These are phyloP conservation scores for Vulpes lagopus DNA, from an alignment of 2,113 vertebrate species.

Conservation along the genomic window DNA sequence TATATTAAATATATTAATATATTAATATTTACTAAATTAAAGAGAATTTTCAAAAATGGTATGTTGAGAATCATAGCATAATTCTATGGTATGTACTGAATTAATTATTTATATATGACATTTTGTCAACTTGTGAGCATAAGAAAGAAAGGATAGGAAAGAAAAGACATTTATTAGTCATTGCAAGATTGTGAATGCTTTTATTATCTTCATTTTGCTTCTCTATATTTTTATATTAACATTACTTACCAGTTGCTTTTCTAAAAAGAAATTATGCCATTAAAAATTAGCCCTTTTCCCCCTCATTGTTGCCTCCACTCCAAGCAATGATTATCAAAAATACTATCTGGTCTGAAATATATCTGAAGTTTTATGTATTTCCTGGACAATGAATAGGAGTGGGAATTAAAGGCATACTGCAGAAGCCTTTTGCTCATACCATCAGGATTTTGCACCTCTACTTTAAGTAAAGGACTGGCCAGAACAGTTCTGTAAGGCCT, in stretches of 20 bases:
- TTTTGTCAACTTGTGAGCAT: neutral
- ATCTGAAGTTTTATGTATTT: neutral
- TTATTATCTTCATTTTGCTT: neutral
- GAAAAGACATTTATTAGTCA: neutral
- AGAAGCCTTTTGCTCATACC: neutral
- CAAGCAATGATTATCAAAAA: neutral
- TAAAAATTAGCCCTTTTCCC: neutral
- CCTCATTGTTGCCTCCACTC: neutral
- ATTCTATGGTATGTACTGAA: neutral
- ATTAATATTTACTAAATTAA: neutral
- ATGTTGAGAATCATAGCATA: neutral
- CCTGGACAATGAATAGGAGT: neutral
- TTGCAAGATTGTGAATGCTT: neutral
- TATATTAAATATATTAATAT: neutral
- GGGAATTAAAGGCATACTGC: neutral
- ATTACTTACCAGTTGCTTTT: neutral
- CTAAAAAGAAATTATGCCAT: neutral
- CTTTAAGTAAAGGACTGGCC: neutral
- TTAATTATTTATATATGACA: slow-evolving; percentile 22
- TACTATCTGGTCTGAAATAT: neutral
- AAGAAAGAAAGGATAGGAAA: neutral
- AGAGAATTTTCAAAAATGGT: neutral
- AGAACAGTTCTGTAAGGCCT: neutral
- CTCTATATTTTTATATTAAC: slow-evolving; percentile 4
- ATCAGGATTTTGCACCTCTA: neutral